Conservation (phyloP, 2,113 vertebrate species). For the Periophthalmodon schlosseri region DNA sequence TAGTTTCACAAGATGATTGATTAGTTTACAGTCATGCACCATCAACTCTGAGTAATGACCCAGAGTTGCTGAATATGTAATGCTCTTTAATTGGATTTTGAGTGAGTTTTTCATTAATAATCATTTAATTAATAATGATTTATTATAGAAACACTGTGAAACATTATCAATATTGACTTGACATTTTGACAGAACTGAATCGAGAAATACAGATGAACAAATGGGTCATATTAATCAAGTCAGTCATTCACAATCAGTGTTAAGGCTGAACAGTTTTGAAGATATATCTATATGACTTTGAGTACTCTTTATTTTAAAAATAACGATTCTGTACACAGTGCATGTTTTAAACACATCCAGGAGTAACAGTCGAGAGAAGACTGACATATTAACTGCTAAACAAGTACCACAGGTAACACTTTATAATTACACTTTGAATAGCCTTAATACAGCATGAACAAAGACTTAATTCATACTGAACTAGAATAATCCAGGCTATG, state of each 20-base stretch:
- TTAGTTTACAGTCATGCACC: background rate
- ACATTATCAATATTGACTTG: constrained; percentile 10
- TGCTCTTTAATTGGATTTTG: constrained; percentile 33
- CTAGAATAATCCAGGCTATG: too few species aligned
- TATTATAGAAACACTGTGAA: background rate
- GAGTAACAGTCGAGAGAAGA: background rate
- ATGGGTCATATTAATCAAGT: background rate
- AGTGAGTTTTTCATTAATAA: constrained; percentile 27
- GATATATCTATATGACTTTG: background rate
- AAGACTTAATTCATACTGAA: too few species aligned
- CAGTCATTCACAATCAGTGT: background rate
- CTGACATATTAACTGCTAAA: background rate
- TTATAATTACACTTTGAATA: too few species aligned
- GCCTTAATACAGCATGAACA: too few species aligned
- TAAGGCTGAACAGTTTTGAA: background rate
- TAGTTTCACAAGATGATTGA: background rate
- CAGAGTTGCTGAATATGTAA: constrained; percentile 18
- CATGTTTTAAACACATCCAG: too few species aligned
- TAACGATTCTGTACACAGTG: too few species aligned
- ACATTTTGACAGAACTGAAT: constrained; percentile 4
- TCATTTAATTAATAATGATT: constrained; percentile 18
- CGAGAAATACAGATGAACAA: background rate
- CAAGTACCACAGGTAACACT: too few species aligned
- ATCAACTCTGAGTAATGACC: constrained; percentile 7
- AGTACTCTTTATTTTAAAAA: too few species aligned